Conservation (phyloP, 1,140 invertebrate species). For the Aphelenchoides besseyi region DNA sequence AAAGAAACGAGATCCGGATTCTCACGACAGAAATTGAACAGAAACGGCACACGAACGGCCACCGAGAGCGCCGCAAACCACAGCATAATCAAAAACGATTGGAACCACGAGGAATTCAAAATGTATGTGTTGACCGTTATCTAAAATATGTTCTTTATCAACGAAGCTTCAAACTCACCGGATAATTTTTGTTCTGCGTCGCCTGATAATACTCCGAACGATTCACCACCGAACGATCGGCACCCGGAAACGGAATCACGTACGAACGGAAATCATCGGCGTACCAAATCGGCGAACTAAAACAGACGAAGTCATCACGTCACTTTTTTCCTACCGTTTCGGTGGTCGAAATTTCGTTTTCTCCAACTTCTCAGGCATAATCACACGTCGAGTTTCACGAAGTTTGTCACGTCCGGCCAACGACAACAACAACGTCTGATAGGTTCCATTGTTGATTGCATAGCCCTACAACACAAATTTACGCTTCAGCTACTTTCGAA, state of each 20-base stretch:
- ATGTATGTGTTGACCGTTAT: too few relatives aligned
- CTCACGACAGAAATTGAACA: too few relatives aligned
- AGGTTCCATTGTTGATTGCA: slow-evolving; percentile 58
- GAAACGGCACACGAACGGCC: too few relatives aligned
- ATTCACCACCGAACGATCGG: slow-evolving; percentile 75
- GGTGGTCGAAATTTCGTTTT: slow-evolving; percentile 47
- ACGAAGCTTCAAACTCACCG: too few relatives aligned
- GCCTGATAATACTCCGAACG: slow-evolving; percentile 75
- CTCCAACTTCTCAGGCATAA: slow-evolving; percentile 59
- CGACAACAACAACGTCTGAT: slow-evolving; percentile 57
- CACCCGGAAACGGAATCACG: slow-evolving; percentile 75
- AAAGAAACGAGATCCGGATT: too few relatives aligned
- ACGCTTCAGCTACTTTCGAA: not conserved
- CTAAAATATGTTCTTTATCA: too few relatives aligned
- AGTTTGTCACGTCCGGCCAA: slow-evolving; percentile 50
- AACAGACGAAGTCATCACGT: slow-evolving; percentile 21
- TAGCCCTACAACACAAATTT: slow-evolving; percentile 48
- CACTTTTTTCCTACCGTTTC: slow-evolving; percentile 25
- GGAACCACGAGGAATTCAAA: too few relatives aligned
- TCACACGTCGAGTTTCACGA: slow-evolving; percentile 48
- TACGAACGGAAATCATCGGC: slow-evolving; percentile 69
- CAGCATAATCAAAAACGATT: too few relatives aligned
- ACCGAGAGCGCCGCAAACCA: too few relatives aligned
- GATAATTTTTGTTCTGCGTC: slow-evolving; percentile 71
- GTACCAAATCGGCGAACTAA: slow-evolving; percentile 67